phyloP scores from a whole-genome alignment of 2,113 vertebrate species.

The Neoarius graeffei region DNA sequence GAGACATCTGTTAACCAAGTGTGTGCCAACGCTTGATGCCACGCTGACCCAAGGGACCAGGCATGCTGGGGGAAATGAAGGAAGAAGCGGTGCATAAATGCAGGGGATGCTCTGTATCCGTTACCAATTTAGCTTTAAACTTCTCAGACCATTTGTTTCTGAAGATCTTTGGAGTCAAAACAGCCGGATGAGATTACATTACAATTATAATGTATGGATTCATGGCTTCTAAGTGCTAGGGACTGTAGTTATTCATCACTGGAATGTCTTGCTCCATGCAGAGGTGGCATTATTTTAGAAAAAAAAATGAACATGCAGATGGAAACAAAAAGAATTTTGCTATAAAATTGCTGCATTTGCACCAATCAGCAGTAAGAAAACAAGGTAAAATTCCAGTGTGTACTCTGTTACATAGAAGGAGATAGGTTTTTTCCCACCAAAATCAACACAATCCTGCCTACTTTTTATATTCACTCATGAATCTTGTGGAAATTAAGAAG shows the following conservation, averaged over 20 bases:
- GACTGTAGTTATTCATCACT: background rate
- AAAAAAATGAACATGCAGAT: background rate
- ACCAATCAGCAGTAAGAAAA: background rate
- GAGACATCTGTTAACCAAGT: constrained; percentile 88
- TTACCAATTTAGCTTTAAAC: constrained; percentile 13
- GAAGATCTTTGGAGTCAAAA: background rate
- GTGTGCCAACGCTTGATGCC: constrained; percentile 73
- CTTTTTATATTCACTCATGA: background rate
- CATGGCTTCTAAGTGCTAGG: background rate
- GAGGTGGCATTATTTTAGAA: background rate
- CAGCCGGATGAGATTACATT: background rate
- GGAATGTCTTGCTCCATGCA: background rate
- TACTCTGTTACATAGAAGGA: too few species aligned
- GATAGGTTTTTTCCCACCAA: too few species aligned
- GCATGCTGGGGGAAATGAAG: constrained; percentile 70
- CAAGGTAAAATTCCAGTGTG: background rate
- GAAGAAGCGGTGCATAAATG: background rate
- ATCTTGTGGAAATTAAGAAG: too few species aligned
- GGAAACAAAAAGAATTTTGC: background rate
- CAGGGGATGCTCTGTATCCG: background rate
- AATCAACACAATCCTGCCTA: background rate
- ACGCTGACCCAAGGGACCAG: constrained; percentile 81
- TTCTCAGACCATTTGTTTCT: background rate
- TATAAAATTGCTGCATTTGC: background rate
- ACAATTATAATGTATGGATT: background rate